Evolutionary conservation across 2,888 invertebrate species (phyloP), one percentile per base, ranked within the genome.

Genomic region (Cheilosia scutellata): DNA sequence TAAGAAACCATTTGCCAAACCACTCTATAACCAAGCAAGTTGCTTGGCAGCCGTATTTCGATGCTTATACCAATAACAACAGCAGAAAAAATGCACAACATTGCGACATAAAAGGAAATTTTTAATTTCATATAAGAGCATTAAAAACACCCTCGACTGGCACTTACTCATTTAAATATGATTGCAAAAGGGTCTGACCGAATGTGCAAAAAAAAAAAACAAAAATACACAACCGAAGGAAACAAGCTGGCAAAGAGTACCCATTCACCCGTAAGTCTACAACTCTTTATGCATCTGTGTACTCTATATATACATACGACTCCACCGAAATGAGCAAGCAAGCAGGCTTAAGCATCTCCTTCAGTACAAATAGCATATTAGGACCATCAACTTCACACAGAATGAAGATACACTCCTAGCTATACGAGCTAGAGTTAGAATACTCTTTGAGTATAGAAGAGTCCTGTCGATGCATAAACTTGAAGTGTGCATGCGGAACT

Each of bases 401-500:
- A 42, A 51, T 47, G 29, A 27, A 80, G 37, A 75, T 75, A 75
- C 25, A 57, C 63, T 68, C 33, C 37, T 2, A 76, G 53, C 5
- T 9, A 53, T 44, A 55, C 20, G 53, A 55, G 9, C 27, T 58
- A 49, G 71, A 53, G 74, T 74, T 65, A 74, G 79, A 58, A 65
- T 51, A 72, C 44, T 58, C 74, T 47, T 74, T 47, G 16, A 51
- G 42, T 29, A 44, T 71, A 33, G 42, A 82, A 62, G 76, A 71
- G 76, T 65, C 70, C 76, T 77, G 76, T 82, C 82, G 82, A 82
- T 82, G 76, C 76, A 76, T 65, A 76, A 70, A 71, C 82, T 66
- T 82, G 71, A 77, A 82, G 77, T 71, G 71, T 77, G 71, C 77
- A 77, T 77, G 71, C 65, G 63, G 51, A 82, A 71, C 77, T 82